Base-by-base conservation (phyloP, 2,797 vertebrate genomes). In the Peromyscus attwateri region DNA sequence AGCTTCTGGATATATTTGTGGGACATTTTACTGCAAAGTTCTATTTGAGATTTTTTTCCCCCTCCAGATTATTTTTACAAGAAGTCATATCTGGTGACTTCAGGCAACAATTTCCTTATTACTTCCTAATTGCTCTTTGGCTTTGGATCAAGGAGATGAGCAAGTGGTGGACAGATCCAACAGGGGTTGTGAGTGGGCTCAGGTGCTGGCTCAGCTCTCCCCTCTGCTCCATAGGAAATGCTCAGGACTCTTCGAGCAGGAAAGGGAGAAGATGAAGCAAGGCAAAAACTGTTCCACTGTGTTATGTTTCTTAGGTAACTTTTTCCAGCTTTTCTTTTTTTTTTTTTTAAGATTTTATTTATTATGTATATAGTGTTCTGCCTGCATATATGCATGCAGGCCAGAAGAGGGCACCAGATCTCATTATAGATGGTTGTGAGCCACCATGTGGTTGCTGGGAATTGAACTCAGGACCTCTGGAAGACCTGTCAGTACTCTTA, bases 91-190 rank as follows among this genome's bases (percentile, higher is more conserved):
- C 25, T 82, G 23, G 19, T 76, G 88, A 75, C 29, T 75, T 82
- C 52, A 82, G 5, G 55, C 27, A 60, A 2, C 7, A 1, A 62
- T 76, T 81, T 89, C 91, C 13, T 89, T 34, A 66, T 29, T 4
- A 29, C 3, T 29, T 31, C 9, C 12, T 87, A 37, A 64, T 95
- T 97, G 93, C 76, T 68, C 31, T 77, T 95, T 83, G 85, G 52
- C 92, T 23, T 92, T 92, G 34, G 19, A n/a, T 55, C 43, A 43
- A 62, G 87, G 43, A 6, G 7, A 87, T 87, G 83, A 55, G 34
- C 81, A 75, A 57, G 19, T 62, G 19, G 76, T 73, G 4, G n/a
- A 87, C 52, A 66, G 52, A 37, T 9, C 60, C 46, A 57, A 57
- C 3, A 92, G 31, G 55, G 89, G 89, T 92, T 95, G 10, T 27